phyloP scores from a whole-genome alignment of 2,797 vertebrate species.

The Petrocephalus sullivani region DNA sequence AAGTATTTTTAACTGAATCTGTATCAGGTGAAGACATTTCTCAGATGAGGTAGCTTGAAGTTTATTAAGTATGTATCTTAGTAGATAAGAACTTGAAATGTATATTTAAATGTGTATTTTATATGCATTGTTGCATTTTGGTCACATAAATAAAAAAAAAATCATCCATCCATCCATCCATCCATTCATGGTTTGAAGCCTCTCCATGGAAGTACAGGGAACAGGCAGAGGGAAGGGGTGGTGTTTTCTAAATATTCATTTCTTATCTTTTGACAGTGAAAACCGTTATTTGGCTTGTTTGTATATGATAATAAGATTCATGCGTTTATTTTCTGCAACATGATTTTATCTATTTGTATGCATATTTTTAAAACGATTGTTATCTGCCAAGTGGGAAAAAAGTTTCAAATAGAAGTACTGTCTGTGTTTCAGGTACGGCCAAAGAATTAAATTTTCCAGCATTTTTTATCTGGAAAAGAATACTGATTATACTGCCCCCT shows the following conservation, averaged over 20 bases:
- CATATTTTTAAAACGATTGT: neutral
- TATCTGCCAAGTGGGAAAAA: neutral
- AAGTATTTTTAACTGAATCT: neutral
- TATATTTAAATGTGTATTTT: neutral
- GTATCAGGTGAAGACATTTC: neutral
- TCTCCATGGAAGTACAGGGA: neutral
- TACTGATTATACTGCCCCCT: neutral
- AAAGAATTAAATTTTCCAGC: neutral
- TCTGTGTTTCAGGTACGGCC: neutral
- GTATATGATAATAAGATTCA: neutral
- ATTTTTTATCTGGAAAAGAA: neutral
- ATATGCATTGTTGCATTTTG: neutral
- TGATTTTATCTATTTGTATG: neutral
- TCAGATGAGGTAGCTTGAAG: neutral
- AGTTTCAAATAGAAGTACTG: neutral
- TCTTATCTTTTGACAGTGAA: neutral
- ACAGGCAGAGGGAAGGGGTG: neutral
- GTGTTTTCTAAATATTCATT: neutral
- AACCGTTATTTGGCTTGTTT: neutral
- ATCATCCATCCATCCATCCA: neutral
- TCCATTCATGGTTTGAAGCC: neutral
- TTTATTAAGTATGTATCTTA: neutral
- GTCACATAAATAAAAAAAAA: neutral
- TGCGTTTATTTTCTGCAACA: neutral
- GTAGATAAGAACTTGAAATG: neutral